Evolutionary conservation across 1,140 invertebrate species (phyloP).

Genomic region (Laupala kohalensis): DNA sequence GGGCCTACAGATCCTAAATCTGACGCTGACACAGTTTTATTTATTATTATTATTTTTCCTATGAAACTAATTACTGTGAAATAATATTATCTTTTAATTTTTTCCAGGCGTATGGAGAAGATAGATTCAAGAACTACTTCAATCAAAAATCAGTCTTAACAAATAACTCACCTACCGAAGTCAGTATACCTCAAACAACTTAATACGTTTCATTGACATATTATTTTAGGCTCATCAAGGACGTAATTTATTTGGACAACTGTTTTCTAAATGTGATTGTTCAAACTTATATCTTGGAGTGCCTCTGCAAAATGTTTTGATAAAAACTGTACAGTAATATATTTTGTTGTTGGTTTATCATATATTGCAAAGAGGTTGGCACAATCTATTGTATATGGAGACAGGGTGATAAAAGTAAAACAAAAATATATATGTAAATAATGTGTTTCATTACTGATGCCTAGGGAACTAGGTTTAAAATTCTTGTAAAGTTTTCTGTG

Average conservation of each 20-base stretch:
- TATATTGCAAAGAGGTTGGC: not conserved
- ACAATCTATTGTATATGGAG: not conserved
- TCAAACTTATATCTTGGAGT: not conserved
- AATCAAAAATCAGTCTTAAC: conserved; percentile 8
- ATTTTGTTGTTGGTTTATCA: not conserved
- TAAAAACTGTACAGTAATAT: not conserved
- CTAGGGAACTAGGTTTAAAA: too few species aligned
- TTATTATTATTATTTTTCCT: not conserved
- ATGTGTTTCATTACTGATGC: too few species aligned
- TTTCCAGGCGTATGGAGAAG: conserved; percentile 20
- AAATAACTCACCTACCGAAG: not conserved
- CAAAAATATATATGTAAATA: too few species aligned
- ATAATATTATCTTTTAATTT: not conserved
- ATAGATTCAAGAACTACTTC: conserved; percentile 10
- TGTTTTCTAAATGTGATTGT: not conserved
- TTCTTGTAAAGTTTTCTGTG: too few species aligned
- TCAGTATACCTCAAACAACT: not conserved
- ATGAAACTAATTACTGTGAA: not conserved
- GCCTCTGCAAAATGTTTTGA: not conserved
- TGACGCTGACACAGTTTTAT: not conserved
- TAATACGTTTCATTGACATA: not conserved
- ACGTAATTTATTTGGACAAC: not conserved
- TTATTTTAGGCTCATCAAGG: not conserved
- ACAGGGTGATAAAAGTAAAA: too few species aligned
- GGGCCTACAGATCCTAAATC: not conserved